phyloP scores from a whole-genome alignment of 2,797 vertebrate species.

The Centropyge bicolor region DNA sequence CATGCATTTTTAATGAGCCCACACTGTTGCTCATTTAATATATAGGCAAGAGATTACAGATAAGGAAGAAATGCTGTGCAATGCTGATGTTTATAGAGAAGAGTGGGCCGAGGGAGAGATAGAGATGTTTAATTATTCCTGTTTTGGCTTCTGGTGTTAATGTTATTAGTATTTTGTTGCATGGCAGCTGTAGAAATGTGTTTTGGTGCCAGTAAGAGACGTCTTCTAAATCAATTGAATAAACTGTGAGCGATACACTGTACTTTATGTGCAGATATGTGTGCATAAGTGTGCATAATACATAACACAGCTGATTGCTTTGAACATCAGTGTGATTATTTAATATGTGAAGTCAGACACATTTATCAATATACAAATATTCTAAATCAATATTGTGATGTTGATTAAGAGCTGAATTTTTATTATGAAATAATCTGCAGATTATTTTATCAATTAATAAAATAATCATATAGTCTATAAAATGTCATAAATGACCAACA shows the following conservation, averaged over 20 bases:
- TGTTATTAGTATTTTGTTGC: conserved; percentile 35
- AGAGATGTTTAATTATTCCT: conserved; percentile 54
- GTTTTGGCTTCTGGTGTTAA: conserved; percentile 37
- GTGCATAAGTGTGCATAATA: not conserved
- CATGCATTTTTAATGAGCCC: conserved; percentile 85
- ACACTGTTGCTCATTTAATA: conserved; percentile 78
- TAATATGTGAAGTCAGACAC: not conserved
- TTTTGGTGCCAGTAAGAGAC: conserved; percentile 1
- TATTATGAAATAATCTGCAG: not conserved
- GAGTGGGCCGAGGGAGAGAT: conserved; percentile 25
- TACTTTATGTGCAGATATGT: not conserved
- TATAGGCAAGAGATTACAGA: conserved; percentile 59
- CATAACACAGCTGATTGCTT: not conserved
- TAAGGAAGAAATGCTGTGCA: conserved; percentile 46
- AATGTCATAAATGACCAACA: not conserved
- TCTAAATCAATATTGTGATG: not conserved
- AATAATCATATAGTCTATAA: not conserved
- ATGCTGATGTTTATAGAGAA: conserved; percentile 28
- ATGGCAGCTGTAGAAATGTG: conserved; percentile 32
- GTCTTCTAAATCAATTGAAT: not conserved
- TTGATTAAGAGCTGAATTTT: not conserved
- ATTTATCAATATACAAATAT: not conserved
- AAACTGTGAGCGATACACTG: not conserved
- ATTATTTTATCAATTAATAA: not conserved
- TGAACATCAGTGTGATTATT: not conserved